Evolutionary conservation across 2,113 vertebrate species (phyloP), one percentile per base, ranked within the genome.

Genomic region (Pandion haliaetus): DNA sequence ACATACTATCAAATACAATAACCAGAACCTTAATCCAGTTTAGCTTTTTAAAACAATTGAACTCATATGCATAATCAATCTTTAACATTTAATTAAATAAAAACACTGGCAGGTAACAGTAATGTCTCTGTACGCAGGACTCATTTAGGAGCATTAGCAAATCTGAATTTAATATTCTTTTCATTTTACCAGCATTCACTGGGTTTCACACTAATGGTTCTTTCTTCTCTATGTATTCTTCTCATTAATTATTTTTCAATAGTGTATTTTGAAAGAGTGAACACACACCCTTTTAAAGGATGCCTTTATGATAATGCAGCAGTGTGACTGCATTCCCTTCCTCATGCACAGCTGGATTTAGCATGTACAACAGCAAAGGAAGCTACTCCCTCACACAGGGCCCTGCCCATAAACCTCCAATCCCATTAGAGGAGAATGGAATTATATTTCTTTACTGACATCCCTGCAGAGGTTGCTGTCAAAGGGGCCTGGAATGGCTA

Each of bases 61-160:
- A 89, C 89, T 89, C 63, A 62, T 59, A 86, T 72, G 72, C 73
- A 69, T 78, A 95, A 97, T 95, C 95, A 96, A 94, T 97, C 91
- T 94, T 81, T 86, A 94, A 63, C 40, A 90, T 92, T 82, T 91
- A 94, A 96, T 97, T 95, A 96, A 94, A 97, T 96, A 93, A 94
- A 91, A 95, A 71, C 0, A 3, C 87, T 93, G 93, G 62, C 89
- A 94, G 82, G 92, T 97, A 94, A 86, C 89, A 87, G 66, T 40
- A 93, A 95, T 49, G n/a, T 65, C 90, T 93, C 80, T 80, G 49
- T 82, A 88, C 4, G 10, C 45, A 81, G 55, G 42, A 73, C 77
- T 96, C 87, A 95, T 96, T 96, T 97, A 92, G 70, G 83, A 95
- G 58, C 89, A 96, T 96, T 96, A 97, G 63, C 73, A 81, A 97